Evolutionary conservation across 2,113 vertebrate species (phyloP), one percentile per base, ranked within the genome.

Genomic region (Coreoperca whiteheadi): DNA sequence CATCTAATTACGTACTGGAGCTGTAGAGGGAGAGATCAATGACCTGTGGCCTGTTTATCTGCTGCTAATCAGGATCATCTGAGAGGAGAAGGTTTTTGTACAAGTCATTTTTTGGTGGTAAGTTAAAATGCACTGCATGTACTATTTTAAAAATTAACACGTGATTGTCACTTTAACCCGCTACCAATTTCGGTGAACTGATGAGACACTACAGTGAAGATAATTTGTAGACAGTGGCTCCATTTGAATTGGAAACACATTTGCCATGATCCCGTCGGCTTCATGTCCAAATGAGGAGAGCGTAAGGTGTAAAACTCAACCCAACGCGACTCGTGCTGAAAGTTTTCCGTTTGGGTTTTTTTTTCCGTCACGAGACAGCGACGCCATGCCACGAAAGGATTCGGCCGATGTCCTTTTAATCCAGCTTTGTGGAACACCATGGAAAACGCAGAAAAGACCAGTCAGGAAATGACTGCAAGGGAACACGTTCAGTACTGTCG

Each of bases 1-100:
- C 69, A 23, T 84, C 76, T 84, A 87, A 87, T 89, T 81, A 86
- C 2, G 9, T 73, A 21, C 11, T 20, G 71, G 72, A 68, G 72
- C 56, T 32, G 84, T 1, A 37, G 79, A 65, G 64, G 20, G 41
- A 60, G 81, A 37, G 59, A 83, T 63, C 70, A 53, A 28, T 28
- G 77, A 84, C 78, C 83, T 82, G 69, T 64, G 78, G 46, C 64
- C 20, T 1, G 18, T 73, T 85, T 61, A 66, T 84, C 67, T 60
- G 51, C 39, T 9, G 37, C 70, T 86, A 74, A 86, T 86, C 79
- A 53, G 23, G 32, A 81, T 86, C 41, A 61, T 70, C 72, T 28
- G n/a, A 41, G 81, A 65, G 46, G 6, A 63, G 59, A n/a, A 39
- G 28, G 7, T 54, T 32, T 43, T 16, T 6, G 7, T 25, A 32